Evolutionary conservation across 2,888 invertebrate genomes (phyloP).

Genomic region (Troides oblongomaculatus): DNA sequence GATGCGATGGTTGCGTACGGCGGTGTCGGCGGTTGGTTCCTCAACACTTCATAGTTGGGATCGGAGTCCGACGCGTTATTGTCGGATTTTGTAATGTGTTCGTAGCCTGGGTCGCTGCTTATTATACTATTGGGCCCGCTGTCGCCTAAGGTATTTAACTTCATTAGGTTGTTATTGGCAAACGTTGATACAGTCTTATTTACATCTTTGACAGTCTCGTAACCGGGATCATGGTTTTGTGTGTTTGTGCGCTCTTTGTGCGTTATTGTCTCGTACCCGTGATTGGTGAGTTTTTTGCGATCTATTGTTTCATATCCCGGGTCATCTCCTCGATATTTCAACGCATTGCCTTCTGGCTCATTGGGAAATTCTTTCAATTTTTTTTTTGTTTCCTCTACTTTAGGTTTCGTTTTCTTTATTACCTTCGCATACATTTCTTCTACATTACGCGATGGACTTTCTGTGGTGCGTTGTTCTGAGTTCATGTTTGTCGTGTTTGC

Average conservation of each 20-base stretch:
- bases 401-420: conserved; percentile 83
- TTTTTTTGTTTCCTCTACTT: conserved; percentile 54
- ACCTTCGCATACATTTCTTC: conserved; percentile 96
- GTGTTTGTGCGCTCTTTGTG: conserved; percentile 65
- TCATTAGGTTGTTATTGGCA: conserved; percentile 57
- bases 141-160: conserved; percentile 60
- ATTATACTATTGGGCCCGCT: conserved; percentile 82
- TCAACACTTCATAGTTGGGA: conserved; percentile 89
- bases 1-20: conserved; percentile 74
- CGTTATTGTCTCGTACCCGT: conserved; percentile 82
- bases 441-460: conserved; percentile 84
- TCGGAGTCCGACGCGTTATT: conserved; percentile 82
- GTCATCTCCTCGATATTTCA: conserved; percentile 68
- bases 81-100: conserved; percentile 79
- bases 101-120: conserved; percentile 86
- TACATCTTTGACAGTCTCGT: conserved; percentile 80
- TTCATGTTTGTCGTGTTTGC: conserved; percentile 50
- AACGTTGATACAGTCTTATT: conserved; percentile 53
- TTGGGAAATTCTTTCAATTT: conserved; percentile 55
- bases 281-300: conserved; percentile 68
- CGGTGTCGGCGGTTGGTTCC: conserved; percentile 76
- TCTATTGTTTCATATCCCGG: conserved; percentile 77
- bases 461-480: conserved; percentile 66
- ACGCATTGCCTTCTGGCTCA: conserved; percentile 43
- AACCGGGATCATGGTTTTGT: conserved; percentile 81